phyloP scores from a whole-genome alignment of 2,888 invertebrate species.

The Anagyrus pseudococci region DNA sequence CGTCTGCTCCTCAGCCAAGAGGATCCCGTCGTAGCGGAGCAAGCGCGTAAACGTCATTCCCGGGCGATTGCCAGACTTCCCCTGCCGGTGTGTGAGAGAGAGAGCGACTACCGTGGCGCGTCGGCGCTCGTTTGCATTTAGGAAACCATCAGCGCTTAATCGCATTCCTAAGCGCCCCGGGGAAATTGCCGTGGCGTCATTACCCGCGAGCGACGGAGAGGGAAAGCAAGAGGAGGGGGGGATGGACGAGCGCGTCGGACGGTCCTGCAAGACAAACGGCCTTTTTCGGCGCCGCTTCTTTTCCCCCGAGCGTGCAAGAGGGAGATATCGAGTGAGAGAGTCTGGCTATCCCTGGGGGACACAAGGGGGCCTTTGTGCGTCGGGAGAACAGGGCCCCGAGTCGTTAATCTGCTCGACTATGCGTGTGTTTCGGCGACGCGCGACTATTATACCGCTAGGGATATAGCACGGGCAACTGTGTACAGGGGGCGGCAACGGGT shows the following conservation, averaged over 20 bases:
- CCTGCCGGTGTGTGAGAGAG: no score
- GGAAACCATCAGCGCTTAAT: conserved; percentile 61
- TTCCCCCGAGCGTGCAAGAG: conserved; percentile 5
- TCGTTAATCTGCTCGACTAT: no score
- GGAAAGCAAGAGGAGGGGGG: neutral
- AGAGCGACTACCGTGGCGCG: neutral
- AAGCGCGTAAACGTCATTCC: neutral
- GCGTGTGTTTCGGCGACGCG: no score
- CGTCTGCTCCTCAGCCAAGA: neutral
- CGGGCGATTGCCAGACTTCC: conserved; percentile 16
- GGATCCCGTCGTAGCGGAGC: no score
- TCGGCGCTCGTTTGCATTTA: conserved; percentile 59
- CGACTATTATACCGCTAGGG: no score
- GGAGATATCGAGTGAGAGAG: no score
- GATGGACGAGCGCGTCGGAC: neutral
- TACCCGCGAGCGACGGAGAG: conserved; percentile 13
- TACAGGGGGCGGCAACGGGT: no score
- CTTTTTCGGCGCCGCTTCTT: neutral
- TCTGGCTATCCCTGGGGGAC: no score
- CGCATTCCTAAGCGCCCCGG: conserved; percentile 54
- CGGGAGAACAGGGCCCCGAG: no score
- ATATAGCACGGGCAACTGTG: no score
- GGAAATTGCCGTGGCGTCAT: conserved; percentile 38
- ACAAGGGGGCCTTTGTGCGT: no score
- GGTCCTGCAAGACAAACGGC: no score